Evolutionary conservation across 2,888 invertebrate genomes (phyloP), one percentile per base, ranked within the genome.

Genomic region (Heliconius sara): DNA sequence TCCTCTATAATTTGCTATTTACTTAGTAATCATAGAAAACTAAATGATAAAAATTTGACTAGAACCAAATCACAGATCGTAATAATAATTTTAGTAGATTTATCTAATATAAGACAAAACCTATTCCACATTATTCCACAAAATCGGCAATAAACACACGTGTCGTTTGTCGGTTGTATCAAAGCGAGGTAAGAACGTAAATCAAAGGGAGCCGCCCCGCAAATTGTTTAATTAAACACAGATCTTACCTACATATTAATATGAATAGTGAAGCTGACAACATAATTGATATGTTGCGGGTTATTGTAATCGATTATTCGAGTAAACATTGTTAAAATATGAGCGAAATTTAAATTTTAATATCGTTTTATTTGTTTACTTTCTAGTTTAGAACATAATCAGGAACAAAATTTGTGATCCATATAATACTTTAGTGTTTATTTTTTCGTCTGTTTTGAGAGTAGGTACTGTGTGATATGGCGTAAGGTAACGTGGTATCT

Each of bases 111-210:
- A 68, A 25, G 25, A 76, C n/a, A 65, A 80, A 79, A 43, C 77
- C 25, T 16, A 9, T n/a, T 83, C 81, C 83, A 83, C 27, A 60
- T 52, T 77, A 70, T 25, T 30, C 13, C 63, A 68, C 75, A 30
- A 66, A 43, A 79, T 79, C 81, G 85, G 83, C 86, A 83, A 87
- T 89, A 89, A 89, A 87, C 89, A 87, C 84, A 86, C 84, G 82
- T 88, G 88, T 88, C 87, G 90, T 90, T 90, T 88, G 87, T 89
- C 86, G 85, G 82, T 83, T 83, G 85, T 85, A 86, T 84, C 77
- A 85, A 80, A 83, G 83, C 81, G 86, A 88, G 89, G 88, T 88
- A 87, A 81, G 76, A 79, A 79, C 79, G 87, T 91, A 88, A 89
- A 91, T 91, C 89, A 90, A 81, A 72, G 43, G 73, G 74, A 34